phyloP scores from a whole-genome alignment of 2,797 vertebrate species.

The Gallinago nigripennis region DNA sequence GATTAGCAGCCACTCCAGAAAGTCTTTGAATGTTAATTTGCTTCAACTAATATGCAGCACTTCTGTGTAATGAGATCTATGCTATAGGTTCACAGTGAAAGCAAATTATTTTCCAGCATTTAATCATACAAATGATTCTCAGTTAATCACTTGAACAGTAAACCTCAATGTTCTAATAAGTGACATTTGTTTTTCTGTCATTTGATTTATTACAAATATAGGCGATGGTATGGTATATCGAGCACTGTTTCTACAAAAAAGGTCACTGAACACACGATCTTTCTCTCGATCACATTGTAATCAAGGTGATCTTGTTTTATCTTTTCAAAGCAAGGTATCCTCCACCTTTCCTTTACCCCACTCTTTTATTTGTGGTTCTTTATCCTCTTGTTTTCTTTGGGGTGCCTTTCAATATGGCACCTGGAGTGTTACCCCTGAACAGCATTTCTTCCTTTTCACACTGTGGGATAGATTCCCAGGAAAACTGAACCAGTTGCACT shows the following conservation, averaged over 20 bases:
- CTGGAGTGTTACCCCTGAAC: neutral
- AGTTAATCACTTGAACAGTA: constrained; percentile 79
- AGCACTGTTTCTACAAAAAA: neutral
- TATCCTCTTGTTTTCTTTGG: neutral
- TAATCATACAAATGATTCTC: constrained; percentile 81
- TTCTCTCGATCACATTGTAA: neutral
- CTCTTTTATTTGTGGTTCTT: neutral
- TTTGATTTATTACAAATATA: constrained; percentile 62
- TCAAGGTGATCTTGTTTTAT: neutral
- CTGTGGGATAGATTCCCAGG: neutral
- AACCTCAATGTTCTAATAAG: constrained; percentile 77
- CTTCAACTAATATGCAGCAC: constrained; percentile 78
- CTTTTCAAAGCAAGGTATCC: neutral
- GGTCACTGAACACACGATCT: neutral
- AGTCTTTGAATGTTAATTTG: constrained; percentile 85
- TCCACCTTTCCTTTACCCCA: neutral
- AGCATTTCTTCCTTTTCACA: neutral
- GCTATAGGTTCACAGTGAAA: constrained; percentile 78
- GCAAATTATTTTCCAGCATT: constrained; percentile 81
- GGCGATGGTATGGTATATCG: neutral
- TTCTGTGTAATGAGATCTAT: constrained; percentile 81
- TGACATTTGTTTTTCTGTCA: constrained; percentile 76
- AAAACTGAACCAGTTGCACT: neutral
- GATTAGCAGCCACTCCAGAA: constrained; percentile 90
- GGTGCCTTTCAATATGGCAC: neutral